Conservation (phyloP, 2,113 vertebrate species). For the Peucedramus taeniatus region DNA sequence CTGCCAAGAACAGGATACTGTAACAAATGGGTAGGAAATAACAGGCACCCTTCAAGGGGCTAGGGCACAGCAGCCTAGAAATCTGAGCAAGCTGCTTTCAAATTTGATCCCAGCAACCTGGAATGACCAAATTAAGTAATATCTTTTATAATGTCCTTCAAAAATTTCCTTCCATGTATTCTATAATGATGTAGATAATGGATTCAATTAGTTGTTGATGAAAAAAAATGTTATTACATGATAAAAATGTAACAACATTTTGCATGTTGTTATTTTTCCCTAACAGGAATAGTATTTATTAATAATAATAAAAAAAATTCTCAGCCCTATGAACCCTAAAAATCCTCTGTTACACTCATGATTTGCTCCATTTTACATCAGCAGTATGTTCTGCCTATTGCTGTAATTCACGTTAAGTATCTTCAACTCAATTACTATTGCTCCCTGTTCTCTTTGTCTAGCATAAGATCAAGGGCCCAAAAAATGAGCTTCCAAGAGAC, state of each 20-base stretch:
- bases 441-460: background rate
- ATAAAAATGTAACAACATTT: slow-evolving; percentile 71
- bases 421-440: background rate
- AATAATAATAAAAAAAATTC: background rate
- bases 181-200: slow-evolving; percentile 59
- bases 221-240: slow-evolving; percentile 61
- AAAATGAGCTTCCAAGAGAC: background rate
- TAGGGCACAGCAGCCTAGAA: slow-evolving; percentile 25
- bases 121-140: slow-evolving; percentile 60
- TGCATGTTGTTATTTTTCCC: slow-evolving; percentile 51
- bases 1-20: slow-evolving; percentile 56
- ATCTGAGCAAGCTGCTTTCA: slow-evolving; percentile 63
- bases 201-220: slow-evolving; percentile 66
- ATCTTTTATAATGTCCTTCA: slow-evolving; percentile 58
- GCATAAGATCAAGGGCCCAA: background rate
- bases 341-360: background rate
- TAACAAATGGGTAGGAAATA: slow-evolving; percentile 51
- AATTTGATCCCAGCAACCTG: slow-evolving; percentile 64
- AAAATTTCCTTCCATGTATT: slow-evolving; percentile 9
- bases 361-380: background rate
- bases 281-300: background rate
- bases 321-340: background rate
- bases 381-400: background rate
- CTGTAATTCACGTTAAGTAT: background rate
- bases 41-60: slow-evolving; percentile 52